phyloP scores from a whole-genome alignment of 1,140 invertebrate species.

The Drosophila nannoptera region DNA sequence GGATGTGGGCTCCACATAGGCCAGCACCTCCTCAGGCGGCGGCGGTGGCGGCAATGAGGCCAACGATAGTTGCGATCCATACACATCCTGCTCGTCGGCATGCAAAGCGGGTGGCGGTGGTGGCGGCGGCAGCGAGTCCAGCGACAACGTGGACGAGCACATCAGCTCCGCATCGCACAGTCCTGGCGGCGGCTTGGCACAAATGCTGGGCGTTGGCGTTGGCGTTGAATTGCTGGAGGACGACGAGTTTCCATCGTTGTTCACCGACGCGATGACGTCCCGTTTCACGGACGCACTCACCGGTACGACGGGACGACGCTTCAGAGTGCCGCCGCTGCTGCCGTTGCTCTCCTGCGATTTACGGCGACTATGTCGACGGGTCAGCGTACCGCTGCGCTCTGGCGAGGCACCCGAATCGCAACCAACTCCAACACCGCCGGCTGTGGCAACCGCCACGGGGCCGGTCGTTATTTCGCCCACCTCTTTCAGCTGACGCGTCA shows the following conservation, averaged over 20 bases:
- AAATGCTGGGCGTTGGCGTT: slow-evolving; percentile 73
- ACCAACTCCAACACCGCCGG: not conserved
- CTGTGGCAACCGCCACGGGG: slow-evolving; percentile 10
- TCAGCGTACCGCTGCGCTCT: slow-evolving; percentile 80
- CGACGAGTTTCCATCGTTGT: slow-evolving; percentile 53
- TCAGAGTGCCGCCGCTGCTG: slow-evolving; percentile 82
- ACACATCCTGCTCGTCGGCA: slow-evolving; percentile 82
- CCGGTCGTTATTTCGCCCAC: slow-evolving; percentile 84
- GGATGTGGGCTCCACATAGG: slow-evolving; percentile 32
- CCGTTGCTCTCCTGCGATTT: slow-evolving; percentile 83
- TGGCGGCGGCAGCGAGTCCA: slow-evolving; percentile 88
- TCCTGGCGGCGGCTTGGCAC: slow-evolving; percentile 66
- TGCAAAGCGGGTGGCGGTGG: slow-evolving; percentile 85
- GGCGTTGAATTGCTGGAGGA: slow-evolving; percentile 76
- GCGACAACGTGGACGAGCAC: slow-evolving; percentile 86
- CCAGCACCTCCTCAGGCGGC: slow-evolving; percentile 80
- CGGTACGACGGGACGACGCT: slow-evolving; percentile 76
- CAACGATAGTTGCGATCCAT: slow-evolving; percentile 84
- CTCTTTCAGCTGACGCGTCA: slow-evolving; percentile 92
- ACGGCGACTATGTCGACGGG: slow-evolving; percentile 81
- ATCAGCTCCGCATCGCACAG: slow-evolving; percentile 78
- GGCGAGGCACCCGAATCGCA: slow-evolving; percentile 58
- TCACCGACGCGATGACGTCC: slow-evolving; percentile 6
- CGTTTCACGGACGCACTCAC: slow-evolving; percentile 35
- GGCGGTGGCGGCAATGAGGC: slow-evolving; percentile 85